Percentiles rank a stretch among this genome's conserved stretches.
These are phyloP conservation scores for Epinephelus coioides DNA, from an alignment of 2,797 vertebrate genomes.

Conservation along the genomic window DNA sequence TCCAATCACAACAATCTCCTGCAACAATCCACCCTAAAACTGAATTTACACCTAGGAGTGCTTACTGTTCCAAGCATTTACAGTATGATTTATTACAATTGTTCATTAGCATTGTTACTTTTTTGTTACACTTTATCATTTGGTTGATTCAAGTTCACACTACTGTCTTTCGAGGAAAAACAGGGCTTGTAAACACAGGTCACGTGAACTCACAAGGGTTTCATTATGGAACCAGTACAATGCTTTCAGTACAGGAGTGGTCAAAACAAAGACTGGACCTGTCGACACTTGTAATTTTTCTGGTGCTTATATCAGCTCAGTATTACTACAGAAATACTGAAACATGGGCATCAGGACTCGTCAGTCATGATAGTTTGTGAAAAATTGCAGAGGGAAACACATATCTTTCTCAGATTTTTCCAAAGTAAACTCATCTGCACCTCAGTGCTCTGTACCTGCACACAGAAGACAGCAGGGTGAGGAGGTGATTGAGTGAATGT, in stretches of 20 bases:
- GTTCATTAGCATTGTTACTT: neutral
- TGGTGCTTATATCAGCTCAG: neutral
- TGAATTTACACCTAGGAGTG: neutral
- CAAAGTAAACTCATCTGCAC: too few relatives aligned
- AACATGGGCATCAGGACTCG: too few relatives aligned
- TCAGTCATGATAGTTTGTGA: too few relatives aligned
- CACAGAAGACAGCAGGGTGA: too few relatives aligned
- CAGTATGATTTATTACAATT: neutral
- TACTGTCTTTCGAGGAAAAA: constrained; percentile 10
- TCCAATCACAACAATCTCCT: neutral
- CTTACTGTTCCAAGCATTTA: neutral
- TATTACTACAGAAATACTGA: too few relatives aligned
- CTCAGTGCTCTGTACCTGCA: too few relatives aligned
- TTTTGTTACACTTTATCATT: neutral
- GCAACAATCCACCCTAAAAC: neutral
- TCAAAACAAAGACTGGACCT: constrained; percentile 28
- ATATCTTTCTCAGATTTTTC: too few relatives aligned
- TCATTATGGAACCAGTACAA: neutral
- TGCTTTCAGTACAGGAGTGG: neutral
- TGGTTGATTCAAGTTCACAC: neutral
- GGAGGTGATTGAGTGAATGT: too few relatives aligned
- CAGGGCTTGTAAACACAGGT: constrained; percentile 9
- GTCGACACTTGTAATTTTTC: constrained; percentile 11
- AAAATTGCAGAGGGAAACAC: too few relatives aligned
- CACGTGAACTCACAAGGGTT: constrained; percentile 21